Percentiles rank a stretch among this genome's conserved stretches.
phyloP scores from a whole-genome alignment of 2,797 vertebrate species.

The Cynodonichthys magdalenae region DNA sequence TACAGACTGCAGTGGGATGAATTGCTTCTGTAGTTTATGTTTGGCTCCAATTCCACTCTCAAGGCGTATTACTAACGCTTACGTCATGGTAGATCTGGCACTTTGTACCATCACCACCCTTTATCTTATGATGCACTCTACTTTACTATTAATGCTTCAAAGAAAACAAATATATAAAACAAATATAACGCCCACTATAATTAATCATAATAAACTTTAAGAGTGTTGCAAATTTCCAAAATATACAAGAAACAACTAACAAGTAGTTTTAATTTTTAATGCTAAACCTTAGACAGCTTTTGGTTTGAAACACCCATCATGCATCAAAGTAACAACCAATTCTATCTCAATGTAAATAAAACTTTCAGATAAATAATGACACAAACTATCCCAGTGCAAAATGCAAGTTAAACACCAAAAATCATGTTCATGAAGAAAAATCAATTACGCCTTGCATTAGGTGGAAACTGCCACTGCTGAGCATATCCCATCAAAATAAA shows the following conservation, averaged over 20 bases:
- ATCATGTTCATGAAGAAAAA: conserved; percentile 37
- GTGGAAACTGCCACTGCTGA: conserved; percentile 49
- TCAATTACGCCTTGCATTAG: conserved; percentile 37
- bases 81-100: conserved; percentile 16
- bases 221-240: background rate
- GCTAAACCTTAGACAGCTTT: background rate
- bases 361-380: background rate
- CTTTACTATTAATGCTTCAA: background rate
- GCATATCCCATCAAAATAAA: conserved; percentile 59
- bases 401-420: conserved; percentile 15
- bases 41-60: conserved; percentile 22
- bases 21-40: conserved; percentile 52
- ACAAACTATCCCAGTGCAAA: background rate
- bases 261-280: background rate
- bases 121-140: conserved; percentile 6
- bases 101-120: conserved; percentile 6
- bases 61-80: conserved; percentile 40
- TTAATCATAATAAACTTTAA: no score
- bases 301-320: no score
- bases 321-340: background rate
- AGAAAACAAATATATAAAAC: conserved; percentile 4
- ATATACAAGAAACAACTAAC: background rate
- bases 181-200: conserved; percentile 6
- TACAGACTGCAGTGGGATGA: conserved; percentile 18
- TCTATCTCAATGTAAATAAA: background rate